phyloP scores from a whole-genome alignment of 2,888 invertebrate genomes.

The Rhorus exstirpatorius region DNA sequence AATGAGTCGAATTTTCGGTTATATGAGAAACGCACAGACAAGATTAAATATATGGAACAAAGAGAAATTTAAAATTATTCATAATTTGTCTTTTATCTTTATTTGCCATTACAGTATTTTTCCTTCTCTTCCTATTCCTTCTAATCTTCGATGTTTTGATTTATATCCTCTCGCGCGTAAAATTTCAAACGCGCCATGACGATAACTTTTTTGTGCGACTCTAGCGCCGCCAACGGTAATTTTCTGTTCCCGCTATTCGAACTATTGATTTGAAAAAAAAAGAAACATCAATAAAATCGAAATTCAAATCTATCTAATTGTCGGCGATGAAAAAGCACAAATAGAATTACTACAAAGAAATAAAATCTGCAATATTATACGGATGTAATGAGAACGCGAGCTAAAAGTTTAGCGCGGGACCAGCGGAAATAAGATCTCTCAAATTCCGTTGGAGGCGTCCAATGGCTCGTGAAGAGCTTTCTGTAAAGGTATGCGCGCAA shows the following conservation, averaged over 20 bases:
- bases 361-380: slow-evolving; percentile 5
- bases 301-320: too few species aligned
- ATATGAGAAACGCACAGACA: slow-evolving; percentile 47
- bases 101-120: not conserved
- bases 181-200: too few species aligned
- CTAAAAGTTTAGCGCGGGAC: slow-evolving; percentile 12
- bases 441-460: slow-evolving; percentile 57
- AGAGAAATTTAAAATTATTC: not conserved
- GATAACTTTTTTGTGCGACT: too few species aligned
- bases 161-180: too few species aligned
- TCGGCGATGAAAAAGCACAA: too few species aligned
- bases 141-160: too few species aligned
- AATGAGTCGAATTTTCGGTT: slow-evolving; percentile 32
- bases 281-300: too few species aligned
- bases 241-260: too few species aligned
- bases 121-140: slow-evolving; percentile 2
- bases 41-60: slow-evolving; percentile 41
- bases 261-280: too few species aligned
- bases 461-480: slow-evolving; percentile 36
- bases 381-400: slow-evolving; percentile 2
- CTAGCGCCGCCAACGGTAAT: too few species aligned
- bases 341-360: too few species aligned
- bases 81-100: not conserved
- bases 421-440: slow-evolving; percentile 45
- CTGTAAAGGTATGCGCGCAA: slow-evolving; percentile 8